Base-by-base conservation (phyloP, 2,888 invertebrate genomes). In the Malthinus flaveolus region DNA sequence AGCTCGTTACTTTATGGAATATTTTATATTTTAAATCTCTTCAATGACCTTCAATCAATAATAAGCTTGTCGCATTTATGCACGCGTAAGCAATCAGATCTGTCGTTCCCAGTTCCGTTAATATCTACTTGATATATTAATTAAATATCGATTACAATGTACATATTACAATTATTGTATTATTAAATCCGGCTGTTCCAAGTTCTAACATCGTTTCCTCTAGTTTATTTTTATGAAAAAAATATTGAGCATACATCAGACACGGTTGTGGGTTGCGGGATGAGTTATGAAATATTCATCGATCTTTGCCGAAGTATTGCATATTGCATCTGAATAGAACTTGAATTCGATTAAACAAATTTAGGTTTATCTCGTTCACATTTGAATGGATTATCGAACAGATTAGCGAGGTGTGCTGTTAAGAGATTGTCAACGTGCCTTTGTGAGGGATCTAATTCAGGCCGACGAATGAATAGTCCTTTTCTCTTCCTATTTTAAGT, bases 371-470 rank as follows among this genome's bases (percentile, higher is more conserved):
- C 57, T 34, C 39, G 51, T 51, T 47, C 57, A 51, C 47, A 57
- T 57, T 51, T 35, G 57, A 57, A 48, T 37, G 57, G 57, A 58
- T 58, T 58, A 58, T 53, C 53, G 53, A 52, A 44, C 48, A 58
- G 58, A 58, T 58, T 58, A 49, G 48, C 42, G 58, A 58, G 45
- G 44, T 58, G 53, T 53, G 42, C 58, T 32, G 35, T 49, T 53
- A 23, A 35, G 34, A 53, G 49, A 53, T 52, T 53, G 49, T 58
- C 49, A 23, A 49, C 46, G 42, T 49, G 52, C 23, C 53, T 58
- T 58, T 53, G 58, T 58, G 44, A 53, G 53, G 48, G 58, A 58
- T 58, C 58, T 52, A 58, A 58, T 58, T 58, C 53, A 58, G 58
- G 48, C 23, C 23, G 5, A 23, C 23, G 44, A 48, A 49, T 53